These are phyloP conservation scores for Amblyornis subalaris DNA, from an alignment of 2,113 vertebrate species.

Conservation along the genomic window DNA sequence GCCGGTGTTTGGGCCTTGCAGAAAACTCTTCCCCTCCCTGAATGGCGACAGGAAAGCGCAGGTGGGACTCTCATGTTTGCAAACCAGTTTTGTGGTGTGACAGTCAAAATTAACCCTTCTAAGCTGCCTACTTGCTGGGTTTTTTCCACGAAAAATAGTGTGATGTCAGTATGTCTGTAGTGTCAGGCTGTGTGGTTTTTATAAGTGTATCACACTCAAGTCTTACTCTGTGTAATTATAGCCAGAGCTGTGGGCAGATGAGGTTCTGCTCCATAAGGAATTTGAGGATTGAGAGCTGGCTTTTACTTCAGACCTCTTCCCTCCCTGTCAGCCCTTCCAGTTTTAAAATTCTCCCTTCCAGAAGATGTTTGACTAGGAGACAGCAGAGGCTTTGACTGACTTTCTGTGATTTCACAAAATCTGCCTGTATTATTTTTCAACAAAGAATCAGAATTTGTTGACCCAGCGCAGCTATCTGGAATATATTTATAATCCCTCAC, in stretches of 20 bases:
- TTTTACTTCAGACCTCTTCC: not conserved
- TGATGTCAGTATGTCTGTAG: not conserved
- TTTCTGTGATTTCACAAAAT: not conserved
- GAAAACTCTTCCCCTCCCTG: no score
- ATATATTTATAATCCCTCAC: not conserved
- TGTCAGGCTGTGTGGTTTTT: not conserved
- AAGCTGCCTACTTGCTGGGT: fast-evolving
- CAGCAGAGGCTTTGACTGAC: not conserved
- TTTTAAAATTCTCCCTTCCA: not conserved
- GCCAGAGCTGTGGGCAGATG: not conserved
- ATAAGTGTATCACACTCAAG: fast-evolving
- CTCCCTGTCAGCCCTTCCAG: not conserved
- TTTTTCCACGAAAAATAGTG: not conserved
- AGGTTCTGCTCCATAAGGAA: not conserved
- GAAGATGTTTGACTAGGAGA: not conserved
- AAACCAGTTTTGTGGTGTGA: not conserved
- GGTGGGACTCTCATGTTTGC: not conserved
- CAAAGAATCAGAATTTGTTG: not conserved
- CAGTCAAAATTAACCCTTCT: not conserved
- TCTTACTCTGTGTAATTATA: fast-evolving
- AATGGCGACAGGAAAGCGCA: not conserved
- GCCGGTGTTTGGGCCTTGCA: not conserved
- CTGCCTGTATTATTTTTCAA: not conserved
- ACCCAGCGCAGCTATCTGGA: not conserved
- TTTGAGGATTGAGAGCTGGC: not conserved